Percentiles rank a stretch among this genome's conserved stretches.
Conservation (phyloP, 1,140 invertebrate species). For the Cydia amplana region DNA sequence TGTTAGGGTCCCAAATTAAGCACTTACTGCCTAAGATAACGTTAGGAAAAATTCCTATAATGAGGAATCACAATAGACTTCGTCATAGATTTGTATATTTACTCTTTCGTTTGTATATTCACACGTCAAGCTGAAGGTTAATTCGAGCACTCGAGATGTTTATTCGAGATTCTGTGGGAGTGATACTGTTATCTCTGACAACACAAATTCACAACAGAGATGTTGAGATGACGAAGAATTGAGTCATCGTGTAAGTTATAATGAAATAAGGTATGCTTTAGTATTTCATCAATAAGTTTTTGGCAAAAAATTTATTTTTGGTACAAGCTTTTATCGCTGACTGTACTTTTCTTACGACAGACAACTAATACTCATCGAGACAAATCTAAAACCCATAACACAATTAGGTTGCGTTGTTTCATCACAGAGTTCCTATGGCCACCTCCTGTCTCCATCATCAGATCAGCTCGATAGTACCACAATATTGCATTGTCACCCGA, state of each 20-base stretch:
- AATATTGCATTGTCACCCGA: no score
- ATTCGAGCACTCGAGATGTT: slow-evolving; percentile 1
- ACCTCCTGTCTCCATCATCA: no score
- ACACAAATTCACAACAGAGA: not conserved
- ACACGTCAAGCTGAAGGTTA: not conserved
- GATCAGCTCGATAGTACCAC: no score
- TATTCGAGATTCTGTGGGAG: slow-evolving; percentile 7
- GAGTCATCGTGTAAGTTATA: not conserved
- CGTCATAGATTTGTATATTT: not conserved
- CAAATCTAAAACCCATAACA: no score
- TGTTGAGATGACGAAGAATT: not conserved
- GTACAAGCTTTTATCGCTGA: no score
- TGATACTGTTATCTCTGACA: slow-evolving; percentile 5
- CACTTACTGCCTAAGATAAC: not conserved
- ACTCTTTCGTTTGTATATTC: not conserved
- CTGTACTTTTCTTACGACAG: no score
- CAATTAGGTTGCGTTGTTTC: no score
- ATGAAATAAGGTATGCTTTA: not conserved
- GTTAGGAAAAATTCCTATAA: not conserved
- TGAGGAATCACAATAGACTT: not conserved
- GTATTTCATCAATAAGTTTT: no score
- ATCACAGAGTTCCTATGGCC: no score
- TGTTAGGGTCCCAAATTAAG: not conserved
- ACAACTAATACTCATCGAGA: no score
- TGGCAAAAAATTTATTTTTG: no score